Conservation (phyloP, 1,140 invertebrate genomes). For the Aphelinus certus region DNA sequence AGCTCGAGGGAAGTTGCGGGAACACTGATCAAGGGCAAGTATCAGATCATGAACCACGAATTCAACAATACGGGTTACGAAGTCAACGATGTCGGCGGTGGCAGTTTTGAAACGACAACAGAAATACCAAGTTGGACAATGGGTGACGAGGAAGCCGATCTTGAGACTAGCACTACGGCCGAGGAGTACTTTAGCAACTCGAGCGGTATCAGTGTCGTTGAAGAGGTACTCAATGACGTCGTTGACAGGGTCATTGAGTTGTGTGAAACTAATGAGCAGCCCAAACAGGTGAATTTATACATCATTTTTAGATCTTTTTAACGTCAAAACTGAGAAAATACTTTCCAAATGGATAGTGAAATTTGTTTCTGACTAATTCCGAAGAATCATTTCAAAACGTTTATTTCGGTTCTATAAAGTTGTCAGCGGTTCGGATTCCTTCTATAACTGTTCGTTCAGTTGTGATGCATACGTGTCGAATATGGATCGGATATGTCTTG, state of each 20-base stretch:
- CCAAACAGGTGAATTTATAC: constrained; percentile 48
- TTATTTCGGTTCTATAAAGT: too few relatives aligned
- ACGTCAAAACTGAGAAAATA: neutral
- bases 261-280: constrained; percentile 54
- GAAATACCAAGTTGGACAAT: constrained; percentile 64
- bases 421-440: too few relatives aligned
- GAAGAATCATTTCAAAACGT: too few relatives aligned
- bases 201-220: constrained; percentile 62
- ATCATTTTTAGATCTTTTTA: constrained; percentile 13
- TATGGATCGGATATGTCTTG: too few relatives aligned
- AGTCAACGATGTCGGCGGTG: constrained; percentile 51
- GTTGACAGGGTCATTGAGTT: constrained; percentile 65
- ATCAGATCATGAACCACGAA: constrained; percentile 59
- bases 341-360: neutral
- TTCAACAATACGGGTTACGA: constrained; percentile 55
- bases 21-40: constrained; percentile 60
- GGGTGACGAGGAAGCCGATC: constrained; percentile 61
- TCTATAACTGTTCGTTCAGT: too few relatives aligned
- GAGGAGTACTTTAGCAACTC: constrained; percentile 71
- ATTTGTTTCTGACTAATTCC: too few relatives aligned
- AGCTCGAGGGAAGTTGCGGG: constrained; percentile 59
- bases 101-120: constrained; percentile 54
- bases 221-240: constrained; percentile 69
- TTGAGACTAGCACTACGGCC: constrained; percentile 69
- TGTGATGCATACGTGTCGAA: too few relatives aligned